Conservation (phyloP, 1,140 invertebrate species). For the Caenorhabditis remanei region DNA sequence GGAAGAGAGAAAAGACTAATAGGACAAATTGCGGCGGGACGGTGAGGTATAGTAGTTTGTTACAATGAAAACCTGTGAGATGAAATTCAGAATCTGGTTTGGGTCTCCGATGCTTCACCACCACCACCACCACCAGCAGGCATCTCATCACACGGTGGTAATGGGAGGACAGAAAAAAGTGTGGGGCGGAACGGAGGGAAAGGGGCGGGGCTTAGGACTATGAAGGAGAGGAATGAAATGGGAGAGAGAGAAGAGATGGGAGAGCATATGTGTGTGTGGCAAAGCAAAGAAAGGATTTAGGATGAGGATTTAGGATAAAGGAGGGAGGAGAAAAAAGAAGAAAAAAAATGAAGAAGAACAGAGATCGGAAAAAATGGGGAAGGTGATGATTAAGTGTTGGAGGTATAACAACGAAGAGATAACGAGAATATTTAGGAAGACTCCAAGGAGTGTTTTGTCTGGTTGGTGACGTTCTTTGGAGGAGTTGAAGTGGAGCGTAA, state of each 20-base stretch:
- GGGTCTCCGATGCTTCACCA: background rate
- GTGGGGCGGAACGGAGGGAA: constrained; percentile 19
- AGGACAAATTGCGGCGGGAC: constrained; percentile 9
- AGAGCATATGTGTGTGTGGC: constrained; percentile 47
- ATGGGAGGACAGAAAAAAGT: background rate
- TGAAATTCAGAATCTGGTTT: constrained; percentile 30
- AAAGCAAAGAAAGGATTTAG: constrained; percentile 50
- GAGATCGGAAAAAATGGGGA: no score
- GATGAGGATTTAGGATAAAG: constrained; percentile 22
- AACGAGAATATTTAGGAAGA: background rate
- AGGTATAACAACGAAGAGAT: background rate
- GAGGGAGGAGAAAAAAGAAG: no score
- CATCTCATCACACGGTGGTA: background rate
- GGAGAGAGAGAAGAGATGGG: background rate
- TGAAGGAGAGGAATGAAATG: background rate
- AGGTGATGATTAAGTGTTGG: background rate
- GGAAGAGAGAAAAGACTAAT: constrained; percentile 14
- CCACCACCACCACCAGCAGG: background rate
- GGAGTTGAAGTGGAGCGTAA: background rate
- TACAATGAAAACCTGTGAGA: background rate
- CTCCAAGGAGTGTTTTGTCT: background rate
- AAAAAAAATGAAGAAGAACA: constrained; percentile 33
- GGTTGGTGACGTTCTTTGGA: constrained; percentile 15
- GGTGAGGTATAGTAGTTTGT: background rate
- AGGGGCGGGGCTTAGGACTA: constrained; percentile 19